These are phyloP conservation scores for Oreochromis mossambicus DNA, from an alignment of 2,797 vertebrate genomes.

Conservation along the genomic window DNA sequence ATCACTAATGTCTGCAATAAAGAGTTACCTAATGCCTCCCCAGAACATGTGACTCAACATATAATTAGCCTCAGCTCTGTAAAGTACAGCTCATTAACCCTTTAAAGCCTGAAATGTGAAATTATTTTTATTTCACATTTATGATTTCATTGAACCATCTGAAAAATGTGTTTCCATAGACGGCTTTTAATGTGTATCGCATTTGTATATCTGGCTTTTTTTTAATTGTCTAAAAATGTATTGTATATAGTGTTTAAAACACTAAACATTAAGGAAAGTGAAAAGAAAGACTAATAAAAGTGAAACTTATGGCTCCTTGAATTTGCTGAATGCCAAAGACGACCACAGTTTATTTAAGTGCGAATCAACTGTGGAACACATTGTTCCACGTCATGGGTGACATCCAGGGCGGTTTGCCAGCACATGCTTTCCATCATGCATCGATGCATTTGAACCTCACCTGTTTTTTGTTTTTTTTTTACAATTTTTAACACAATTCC, in stretches of 20 bases:
- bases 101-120: background rate
- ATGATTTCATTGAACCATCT: background rate
- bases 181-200: background rate
- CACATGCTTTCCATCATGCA: background rate
- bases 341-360: background rate
- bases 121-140: background rate
- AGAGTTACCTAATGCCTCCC: constrained; percentile 22
- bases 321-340: background rate
- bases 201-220: background rate
- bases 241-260: background rate
- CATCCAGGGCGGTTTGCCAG: background rate
- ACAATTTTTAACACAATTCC: background rate
- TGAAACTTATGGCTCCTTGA: background rate
- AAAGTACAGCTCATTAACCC: constrained; percentile 42
- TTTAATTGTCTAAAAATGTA: background rate
- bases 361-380: background rate
- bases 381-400: background rate
- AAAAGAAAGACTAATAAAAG: background rate
- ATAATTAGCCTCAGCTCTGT: constrained; percentile 13
- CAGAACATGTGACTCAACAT: constrained; percentile 1
- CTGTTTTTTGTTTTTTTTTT: background rate
- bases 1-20: constrained; percentile 44
- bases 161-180: background rate
- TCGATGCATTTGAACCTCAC: background rate
- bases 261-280: background rate